phyloP scores from a whole-genome alignment of 1,140 invertebrate genomes.

The Bombus fervidus region DNA sequence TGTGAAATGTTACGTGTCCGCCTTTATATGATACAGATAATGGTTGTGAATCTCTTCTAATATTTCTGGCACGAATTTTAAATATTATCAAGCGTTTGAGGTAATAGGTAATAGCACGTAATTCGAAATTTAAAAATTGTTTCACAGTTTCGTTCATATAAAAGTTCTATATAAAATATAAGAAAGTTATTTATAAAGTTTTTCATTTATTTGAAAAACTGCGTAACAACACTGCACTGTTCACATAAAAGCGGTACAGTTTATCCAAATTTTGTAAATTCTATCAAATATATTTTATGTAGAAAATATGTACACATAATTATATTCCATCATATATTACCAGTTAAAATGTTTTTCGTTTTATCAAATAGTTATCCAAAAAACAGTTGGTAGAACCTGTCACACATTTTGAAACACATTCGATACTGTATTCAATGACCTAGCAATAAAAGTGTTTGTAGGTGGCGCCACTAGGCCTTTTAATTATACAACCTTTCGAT shows the following conservation, averaged over 20 bases:
- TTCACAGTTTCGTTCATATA: no score
- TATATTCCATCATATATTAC: not conserved
- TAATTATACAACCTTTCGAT: slow-evolving; percentile 24
- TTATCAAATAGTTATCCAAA: not conserved
- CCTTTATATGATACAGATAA: not conserved
- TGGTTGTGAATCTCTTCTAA: not conserved
- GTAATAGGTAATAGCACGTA: no score
- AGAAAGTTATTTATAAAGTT: not conserved
- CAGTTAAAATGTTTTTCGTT: not conserved
- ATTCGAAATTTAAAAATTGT: no score
- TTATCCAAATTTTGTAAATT: not conserved
- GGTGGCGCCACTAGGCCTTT: slow-evolving; percentile 23
- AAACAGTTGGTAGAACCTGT: not conserved
- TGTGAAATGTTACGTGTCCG: not conserved
- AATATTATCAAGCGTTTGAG: no score
- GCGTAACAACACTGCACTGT: not conserved
- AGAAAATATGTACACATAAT: not conserved
- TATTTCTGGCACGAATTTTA: not conserved
- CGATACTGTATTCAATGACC: slow-evolving; percentile 4
- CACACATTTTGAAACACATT: not conserved
- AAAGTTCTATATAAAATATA: not conserved
- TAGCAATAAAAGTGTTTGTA: not conserved
- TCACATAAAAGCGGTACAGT: slow-evolving; percentile 25
- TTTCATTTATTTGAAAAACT: not conserved
- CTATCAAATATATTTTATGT: not conserved